phyloP scores from a whole-genome alignment of 2,888 invertebrate species.

The Auanema sp. region DNA sequence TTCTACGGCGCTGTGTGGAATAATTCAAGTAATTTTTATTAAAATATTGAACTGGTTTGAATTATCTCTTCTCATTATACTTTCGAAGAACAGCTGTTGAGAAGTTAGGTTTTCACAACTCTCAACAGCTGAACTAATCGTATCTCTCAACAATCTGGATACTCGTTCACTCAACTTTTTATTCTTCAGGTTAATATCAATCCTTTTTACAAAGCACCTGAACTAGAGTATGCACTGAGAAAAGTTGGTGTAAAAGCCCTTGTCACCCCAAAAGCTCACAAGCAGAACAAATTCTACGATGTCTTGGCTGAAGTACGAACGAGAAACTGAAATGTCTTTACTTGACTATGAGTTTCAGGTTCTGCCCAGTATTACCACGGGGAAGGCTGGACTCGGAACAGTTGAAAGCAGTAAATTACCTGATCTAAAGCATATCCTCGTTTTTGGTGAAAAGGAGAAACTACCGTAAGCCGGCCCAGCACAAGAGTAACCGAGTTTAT shows the following conservation, averaged over 20 bases:
- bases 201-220: slow-evolving; percentile 74
- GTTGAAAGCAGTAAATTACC: slow-evolving; percentile 12
- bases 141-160: too few species aligned
- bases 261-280: slow-evolving; percentile 73
- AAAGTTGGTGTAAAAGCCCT: slow-evolving; percentile 73
- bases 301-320: slow-evolving; percentile 26
- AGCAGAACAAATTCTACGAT: slow-evolving; percentile 71
- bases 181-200: slow-evolving; percentile 76
- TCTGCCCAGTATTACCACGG: slow-evolving; percentile 9
- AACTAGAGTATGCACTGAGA: slow-evolving; percentile 76
- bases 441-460: slow-evolving; percentile 13
- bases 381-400: slow-evolving; percentile 9
- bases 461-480: slow-evolving; percentile 12
- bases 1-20: slow-evolving; percentile 76
- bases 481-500: neutral
- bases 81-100: too few species aligned
- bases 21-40: slow-evolving; percentile 75
- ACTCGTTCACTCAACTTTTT: too few species aligned
- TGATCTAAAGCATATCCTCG: slow-evolving; percentile 17
- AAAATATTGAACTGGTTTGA: too few species aligned
- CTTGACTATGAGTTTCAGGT: neutral
- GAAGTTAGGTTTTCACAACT: too few species aligned
- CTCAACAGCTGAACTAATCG: too few species aligned
- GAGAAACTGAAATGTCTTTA: neutral
- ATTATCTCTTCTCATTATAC: too few species aligned